phyloP scores from a whole-genome alignment of 2,888 invertebrate species.

The Sesamia inferens region DNA sequence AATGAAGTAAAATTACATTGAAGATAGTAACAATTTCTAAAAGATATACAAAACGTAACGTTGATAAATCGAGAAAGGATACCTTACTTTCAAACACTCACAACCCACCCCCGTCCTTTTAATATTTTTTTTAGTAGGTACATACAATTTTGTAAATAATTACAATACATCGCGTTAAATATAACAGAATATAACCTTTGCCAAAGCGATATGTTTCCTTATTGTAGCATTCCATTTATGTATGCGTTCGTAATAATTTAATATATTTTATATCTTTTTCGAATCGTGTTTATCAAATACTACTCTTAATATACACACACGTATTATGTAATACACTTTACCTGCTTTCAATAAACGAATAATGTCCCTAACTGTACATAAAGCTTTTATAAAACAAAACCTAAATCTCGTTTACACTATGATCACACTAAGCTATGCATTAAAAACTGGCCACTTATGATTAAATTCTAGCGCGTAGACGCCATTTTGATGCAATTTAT shows the following conservation, averaged over 20 bases:
- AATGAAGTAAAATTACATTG: constrained; percentile 54
- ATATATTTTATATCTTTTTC: constrained; percentile 71
- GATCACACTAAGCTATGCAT: constrained; percentile 86
- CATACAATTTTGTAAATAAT: constrained; percentile 74
- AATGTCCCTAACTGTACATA: constrained; percentile 87
- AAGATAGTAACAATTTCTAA: constrained; percentile 66
- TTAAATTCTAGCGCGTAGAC: constrained; percentile 73
- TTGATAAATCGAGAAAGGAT: constrained; percentile 67
- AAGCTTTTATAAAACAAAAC: constrained; percentile 88
- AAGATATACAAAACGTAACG: constrained; percentile 70
- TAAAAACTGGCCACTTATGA: constrained; percentile 78
- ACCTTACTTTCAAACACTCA: constrained; percentile 65
- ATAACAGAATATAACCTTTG: constrained; percentile 76
- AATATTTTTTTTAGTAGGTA: constrained; percentile 55
- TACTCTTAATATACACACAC: constrained; percentile 85
- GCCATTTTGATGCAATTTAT: constrained; percentile 74
- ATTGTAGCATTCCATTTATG: constrained; percentile 87
- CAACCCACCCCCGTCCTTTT: constrained; percentile 63
- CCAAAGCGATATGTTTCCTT: constrained; percentile 89
- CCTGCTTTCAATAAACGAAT: constrained; percentile 83
- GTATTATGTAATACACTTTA: constrained; percentile 76
- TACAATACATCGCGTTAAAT: constrained; percentile 75
- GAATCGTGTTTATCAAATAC: constrained; percentile 87
- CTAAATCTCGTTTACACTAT: constrained; percentile 83
- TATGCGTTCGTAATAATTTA: constrained; percentile 79